These are phyloP conservation scores for Dynastes hyllus DNA, from an alignment of 2,888 invertebrate genomes.

Conservation along the genomic window DNA sequence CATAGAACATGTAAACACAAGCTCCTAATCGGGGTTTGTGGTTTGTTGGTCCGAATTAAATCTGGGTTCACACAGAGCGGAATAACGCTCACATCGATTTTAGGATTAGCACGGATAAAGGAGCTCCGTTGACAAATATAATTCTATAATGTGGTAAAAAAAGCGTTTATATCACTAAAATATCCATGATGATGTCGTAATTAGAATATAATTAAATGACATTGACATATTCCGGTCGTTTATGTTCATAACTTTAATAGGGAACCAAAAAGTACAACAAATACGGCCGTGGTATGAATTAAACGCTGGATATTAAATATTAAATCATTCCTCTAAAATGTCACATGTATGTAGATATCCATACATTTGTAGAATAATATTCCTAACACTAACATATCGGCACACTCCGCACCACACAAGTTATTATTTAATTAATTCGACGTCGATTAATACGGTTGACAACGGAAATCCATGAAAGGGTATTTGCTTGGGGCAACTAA, in stretches of 20 bases:
- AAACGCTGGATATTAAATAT: background rate
- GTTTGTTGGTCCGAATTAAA: background rate
- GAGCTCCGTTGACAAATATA: background rate
- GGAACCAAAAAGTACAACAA: background rate
- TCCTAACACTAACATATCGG: too few relatives aligned
- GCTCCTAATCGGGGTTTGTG: background rate
- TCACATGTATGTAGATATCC: too few relatives aligned
- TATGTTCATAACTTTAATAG: conserved; percentile 12
- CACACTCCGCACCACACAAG: too few relatives aligned
- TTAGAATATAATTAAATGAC: conserved; percentile 22
- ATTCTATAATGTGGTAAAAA: background rate
- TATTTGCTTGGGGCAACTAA: too few relatives aligned
- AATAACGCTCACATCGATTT: conserved; percentile 9
- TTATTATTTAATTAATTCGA: too few relatives aligned
- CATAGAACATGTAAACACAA: too few relatives aligned
- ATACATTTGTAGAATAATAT: too few relatives aligned
- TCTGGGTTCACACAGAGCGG: background rate
- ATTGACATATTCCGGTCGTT: conserved; percentile 1
- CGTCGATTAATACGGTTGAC: too few relatives aligned
- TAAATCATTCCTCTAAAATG: background rate
- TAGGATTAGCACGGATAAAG: background rate
- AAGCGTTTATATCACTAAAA: conserved; percentile 11
- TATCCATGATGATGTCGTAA: conserved; percentile 14
- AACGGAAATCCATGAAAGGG: too few relatives aligned
- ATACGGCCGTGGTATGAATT: background rate